A percentile compares a stretch with the other conserved stretches of the same genome.
phyloP scores from a whole-genome alignment of 2,113 vertebrate species.

The Bubo blakistoni region DNA sequence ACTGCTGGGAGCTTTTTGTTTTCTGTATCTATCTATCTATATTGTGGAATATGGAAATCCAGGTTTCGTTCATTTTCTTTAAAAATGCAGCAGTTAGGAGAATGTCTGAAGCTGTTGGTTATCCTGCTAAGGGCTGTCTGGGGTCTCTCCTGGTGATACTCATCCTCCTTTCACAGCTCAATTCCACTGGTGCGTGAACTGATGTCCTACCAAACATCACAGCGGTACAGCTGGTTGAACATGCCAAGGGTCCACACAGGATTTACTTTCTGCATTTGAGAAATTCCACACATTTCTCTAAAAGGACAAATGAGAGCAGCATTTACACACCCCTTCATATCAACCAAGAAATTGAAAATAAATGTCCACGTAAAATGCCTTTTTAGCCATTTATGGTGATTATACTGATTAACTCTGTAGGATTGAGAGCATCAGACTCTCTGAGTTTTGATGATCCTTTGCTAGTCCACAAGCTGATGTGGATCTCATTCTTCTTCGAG shows the following conservation, averaged over 20 bases:
- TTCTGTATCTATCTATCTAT: rapidly evolving
- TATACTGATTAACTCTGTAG: rapidly evolving
- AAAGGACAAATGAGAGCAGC: neutral
- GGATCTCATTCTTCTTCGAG: rapidly evolving
- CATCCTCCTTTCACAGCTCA: neutral
- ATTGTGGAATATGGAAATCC: neutral
- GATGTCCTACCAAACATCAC: rapidly evolving
- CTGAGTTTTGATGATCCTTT: rapidly evolving
- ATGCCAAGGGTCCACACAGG: rapidly evolving
- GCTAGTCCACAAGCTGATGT: rapidly evolving
- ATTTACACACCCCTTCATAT: neutral
- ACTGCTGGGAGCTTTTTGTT: neutral
- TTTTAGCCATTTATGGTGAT: neutral
- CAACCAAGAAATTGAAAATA: neutral
- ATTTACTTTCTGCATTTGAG: neutral
- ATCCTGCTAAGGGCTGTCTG: neutral
- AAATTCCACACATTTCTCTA: neutral
- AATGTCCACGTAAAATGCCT: rapidly evolving
- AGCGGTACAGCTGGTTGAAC: neutral
- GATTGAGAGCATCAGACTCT: neutral
- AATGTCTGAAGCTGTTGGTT: neutral
- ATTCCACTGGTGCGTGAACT: rapidly evolving
- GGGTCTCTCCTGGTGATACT: neutral
- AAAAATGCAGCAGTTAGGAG: rapidly evolving
- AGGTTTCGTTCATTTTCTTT: neutral